Conservation (phyloP, 2,888 invertebrate genomes). For the Podabrus alpinus region DNA sequence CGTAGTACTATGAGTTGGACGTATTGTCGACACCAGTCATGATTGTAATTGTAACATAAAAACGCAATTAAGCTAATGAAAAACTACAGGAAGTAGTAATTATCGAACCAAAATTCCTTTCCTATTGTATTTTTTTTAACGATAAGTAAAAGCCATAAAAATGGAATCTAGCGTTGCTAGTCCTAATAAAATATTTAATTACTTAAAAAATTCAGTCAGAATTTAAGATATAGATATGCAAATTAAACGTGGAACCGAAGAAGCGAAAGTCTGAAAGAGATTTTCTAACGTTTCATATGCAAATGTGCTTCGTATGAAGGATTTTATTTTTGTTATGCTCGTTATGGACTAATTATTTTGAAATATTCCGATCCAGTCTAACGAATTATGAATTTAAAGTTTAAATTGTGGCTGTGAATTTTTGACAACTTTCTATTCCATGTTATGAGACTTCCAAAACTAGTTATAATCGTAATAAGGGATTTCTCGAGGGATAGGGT, state of each 20-base stretch:
- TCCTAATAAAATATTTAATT: not conserved
- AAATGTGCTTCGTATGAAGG: not conserved
- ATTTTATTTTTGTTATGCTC: not conserved
- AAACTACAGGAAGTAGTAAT: conserved; percentile 18
- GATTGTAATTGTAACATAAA: conserved; percentile 12
- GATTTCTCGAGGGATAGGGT: too few relatives aligned
- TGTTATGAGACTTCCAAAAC: too few relatives aligned
- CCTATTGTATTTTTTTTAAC: not conserved
- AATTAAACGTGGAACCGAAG: not conserved
- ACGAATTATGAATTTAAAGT: not conserved
- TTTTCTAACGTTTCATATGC: not conserved
- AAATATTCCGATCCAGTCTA: not conserved
- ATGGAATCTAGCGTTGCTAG: too few relatives aligned
- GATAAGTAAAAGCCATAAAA: not conserved
- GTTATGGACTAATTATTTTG: not conserved
- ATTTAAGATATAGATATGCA: too few relatives aligned
- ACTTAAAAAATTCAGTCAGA: not conserved
- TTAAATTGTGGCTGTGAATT: not conserved
- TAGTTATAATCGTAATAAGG: too few relatives aligned
- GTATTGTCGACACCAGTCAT: not conserved
- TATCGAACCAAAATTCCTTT: not conserved
- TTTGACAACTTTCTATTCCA: too few relatives aligned
- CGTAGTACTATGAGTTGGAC: conserved; percentile 9
- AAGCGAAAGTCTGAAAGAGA: not conserved
- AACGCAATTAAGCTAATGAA: not conserved